Evolutionary conservation across 2,797 vertebrate genomes (phyloP), one percentile per base, ranked within the genome.

Genomic region (Sebastes nivosus): DNA sequence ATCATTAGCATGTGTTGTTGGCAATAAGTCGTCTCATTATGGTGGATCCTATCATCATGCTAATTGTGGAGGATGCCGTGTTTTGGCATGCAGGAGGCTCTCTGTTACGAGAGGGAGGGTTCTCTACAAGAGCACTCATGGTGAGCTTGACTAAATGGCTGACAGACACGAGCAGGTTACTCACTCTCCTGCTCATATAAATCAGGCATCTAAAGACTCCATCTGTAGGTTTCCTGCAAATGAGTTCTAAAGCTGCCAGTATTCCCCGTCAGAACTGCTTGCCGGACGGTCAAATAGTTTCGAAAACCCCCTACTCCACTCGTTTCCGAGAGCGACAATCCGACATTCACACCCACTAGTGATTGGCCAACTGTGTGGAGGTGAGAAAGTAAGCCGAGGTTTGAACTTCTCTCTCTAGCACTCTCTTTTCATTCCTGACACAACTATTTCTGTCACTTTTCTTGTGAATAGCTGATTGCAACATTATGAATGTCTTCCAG

Each of bases 1-100:
- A 95, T 94, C 94, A 95, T 95, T 94, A 95, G 91, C 88, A 89
- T 91, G 91, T 88, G 88, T 90, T 91, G 83, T 82, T 88, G 90
- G 92, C 93, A 90, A 89, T 87, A 92, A 91, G 88, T 88, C 78
- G 60, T 91, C 93, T 94, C 91, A 93, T 94, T 88, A 95, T 88
- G 87, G 89, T 82, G 87, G 85, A 91, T 89, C 89, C 82, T 86
- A 88, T 93, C 89, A 91, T 88, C 86, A 83, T 68, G 83, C 77
- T 93, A 91, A 93, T 94, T 93, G 87, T 87, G 88, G 91, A 91
- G 92, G 90, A 94, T 89, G 91, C 80, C 78, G 72, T 78, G 87
- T 90, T 88, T 86, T 61, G 83, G 88, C 84, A 81, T 91, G 91
- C 88, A 77, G 93, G 86, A 87, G 72, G 85, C 59, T 79, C 68